Evolutionary conservation across 2,113 vertebrate species (phyloP), one percentile per base, ranked within the genome.

Genomic region (Peromyscus maniculatus): DNA sequence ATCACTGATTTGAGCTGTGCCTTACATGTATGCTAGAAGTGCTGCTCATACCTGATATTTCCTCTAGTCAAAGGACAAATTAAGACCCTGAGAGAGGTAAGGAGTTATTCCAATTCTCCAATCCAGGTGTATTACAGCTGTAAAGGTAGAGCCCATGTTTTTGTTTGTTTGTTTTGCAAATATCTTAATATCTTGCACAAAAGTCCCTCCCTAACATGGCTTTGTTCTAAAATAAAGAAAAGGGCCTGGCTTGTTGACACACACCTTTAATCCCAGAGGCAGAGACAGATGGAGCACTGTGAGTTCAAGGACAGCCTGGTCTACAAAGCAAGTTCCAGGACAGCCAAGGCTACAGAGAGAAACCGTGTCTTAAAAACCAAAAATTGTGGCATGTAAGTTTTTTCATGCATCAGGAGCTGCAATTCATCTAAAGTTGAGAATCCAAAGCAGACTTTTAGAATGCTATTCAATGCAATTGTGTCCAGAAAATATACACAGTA

Each of bases 401-500:
- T 39, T 75, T 84, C 46, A 22, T 67, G 17, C 17, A 80, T 17
- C 13, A 4, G 49, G 11, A 19, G 39, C n/a, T 96, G 19, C 8
- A 86, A 55, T 43, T 93, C 7, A 52, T 19, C 21, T 77, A 69
- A 67, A 66, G 59, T 71, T 59, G 66, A 89, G 43, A 84, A 26
- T 86, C 36, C 24, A 94, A 87, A 92, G 16, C 46, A 88, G 52
- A 77, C 26, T 66, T 87, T 96, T 72, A 46, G 83, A 93, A 90
- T 74, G 3, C 28, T 75, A 62, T 79, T 80, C 77, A 33, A 3
- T 75, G 21, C 69, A 80, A 80, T 72, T 77, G 49, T n/a, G 52
- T 12, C 19, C 24, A 43, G 59, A 46, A n/a, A n/a, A 26, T 84
- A 72, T n/a, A 36, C 57, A 36, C 78, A 79, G 28, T 21, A 62